These are phyloP conservation scores for Platyscapa corneri DNA, from an alignment of 1,140 invertebrate genomes.

Conservation along the genomic window DNA sequence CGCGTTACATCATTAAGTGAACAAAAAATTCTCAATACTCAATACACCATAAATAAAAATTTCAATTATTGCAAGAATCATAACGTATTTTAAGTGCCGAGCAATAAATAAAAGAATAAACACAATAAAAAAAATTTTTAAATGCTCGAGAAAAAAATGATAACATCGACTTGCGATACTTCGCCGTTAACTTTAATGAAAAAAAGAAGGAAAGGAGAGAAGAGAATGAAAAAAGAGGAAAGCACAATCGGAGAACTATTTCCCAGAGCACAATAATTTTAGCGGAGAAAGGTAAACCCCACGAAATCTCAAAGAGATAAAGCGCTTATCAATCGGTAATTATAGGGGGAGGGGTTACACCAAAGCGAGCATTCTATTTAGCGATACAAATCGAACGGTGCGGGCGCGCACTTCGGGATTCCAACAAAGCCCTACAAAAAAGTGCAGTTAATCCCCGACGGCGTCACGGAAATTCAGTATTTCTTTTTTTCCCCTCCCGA, in stretches of 20 bases:
- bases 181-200: slow-evolving; percentile 25
- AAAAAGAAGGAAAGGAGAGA: not conserved
- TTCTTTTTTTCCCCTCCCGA: not conserved
- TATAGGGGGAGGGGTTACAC: slow-evolving; percentile 35
- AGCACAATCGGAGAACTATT: slow-evolving; percentile 35
- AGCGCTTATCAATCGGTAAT: slow-evolving; percentile 49
- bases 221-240: slow-evolving; percentile 12
- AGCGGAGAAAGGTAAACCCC: slow-evolving; percentile 21
- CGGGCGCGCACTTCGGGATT: slow-evolving; percentile 19
- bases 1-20: not conserved
- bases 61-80: slow-evolving; percentile 27
- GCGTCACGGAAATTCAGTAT: slow-evolving; percentile 44
- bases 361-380: slow-evolving; percentile 37
- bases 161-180: slow-evolving; percentile 19
- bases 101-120: slow-evolving; percentile 9
- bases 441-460: slow-evolving; percentile 48
- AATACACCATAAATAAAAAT: slow-evolving; percentile 8
- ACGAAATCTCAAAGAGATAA: slow-evolving; percentile 41
- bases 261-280: slow-evolving; percentile 38
- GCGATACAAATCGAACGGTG: slow-evolving; percentile 45
- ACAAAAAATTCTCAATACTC: not conserved
- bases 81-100: slow-evolving; percentile 25
- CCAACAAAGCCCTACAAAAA: slow-evolving; percentile 41
- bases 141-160: not conserved
- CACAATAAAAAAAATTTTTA: not conserved